A percentile compares a stretch with the other conserved stretches of the same genome.
These are phyloP conservation scores for Ciconia stormi DNA, from an alignment of 2,113 vertebrate species.

Conservation along the genomic window DNA sequence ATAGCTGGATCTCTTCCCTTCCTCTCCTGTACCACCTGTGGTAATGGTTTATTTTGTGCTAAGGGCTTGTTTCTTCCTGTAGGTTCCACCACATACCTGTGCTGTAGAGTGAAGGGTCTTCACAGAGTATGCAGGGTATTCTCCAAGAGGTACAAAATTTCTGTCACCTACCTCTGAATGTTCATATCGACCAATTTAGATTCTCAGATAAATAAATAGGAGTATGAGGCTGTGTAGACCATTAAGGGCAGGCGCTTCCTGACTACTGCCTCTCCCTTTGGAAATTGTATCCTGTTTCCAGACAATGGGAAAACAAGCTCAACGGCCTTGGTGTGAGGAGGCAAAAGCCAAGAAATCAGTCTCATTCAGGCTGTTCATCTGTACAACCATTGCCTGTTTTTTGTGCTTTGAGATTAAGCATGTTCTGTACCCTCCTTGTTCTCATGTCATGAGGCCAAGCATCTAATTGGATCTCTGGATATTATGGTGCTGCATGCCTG, in stretches of 20 bases:
- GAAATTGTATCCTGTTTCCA: background rate
- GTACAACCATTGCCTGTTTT: fast-evolving
- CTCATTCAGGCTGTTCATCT: background rate
- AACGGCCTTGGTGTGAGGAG: background rate
- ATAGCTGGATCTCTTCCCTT: background rate
- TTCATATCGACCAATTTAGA: background rate
- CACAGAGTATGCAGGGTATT: background rate
- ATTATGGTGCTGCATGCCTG: background rate
- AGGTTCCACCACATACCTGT: background rate
- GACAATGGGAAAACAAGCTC: background rate
- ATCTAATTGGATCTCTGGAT: background rate
- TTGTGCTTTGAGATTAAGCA: background rate
- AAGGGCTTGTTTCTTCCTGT: background rate
- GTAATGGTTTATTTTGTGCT: background rate
- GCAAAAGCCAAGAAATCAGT: background rate
- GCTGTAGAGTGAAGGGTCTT: background rate
- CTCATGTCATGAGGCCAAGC: background rate
- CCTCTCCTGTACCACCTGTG: background rate
- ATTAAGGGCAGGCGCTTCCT: constrained; percentile 10
- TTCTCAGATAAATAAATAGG: background rate
- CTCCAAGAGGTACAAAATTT: background rate
- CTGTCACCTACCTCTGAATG: background rate
- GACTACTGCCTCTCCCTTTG: background rate
- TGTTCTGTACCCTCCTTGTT: background rate
- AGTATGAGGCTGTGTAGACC: background rate